phyloP scores from a whole-genome alignment of 2,888 invertebrate species.

The Thalpophila matura region DNA sequence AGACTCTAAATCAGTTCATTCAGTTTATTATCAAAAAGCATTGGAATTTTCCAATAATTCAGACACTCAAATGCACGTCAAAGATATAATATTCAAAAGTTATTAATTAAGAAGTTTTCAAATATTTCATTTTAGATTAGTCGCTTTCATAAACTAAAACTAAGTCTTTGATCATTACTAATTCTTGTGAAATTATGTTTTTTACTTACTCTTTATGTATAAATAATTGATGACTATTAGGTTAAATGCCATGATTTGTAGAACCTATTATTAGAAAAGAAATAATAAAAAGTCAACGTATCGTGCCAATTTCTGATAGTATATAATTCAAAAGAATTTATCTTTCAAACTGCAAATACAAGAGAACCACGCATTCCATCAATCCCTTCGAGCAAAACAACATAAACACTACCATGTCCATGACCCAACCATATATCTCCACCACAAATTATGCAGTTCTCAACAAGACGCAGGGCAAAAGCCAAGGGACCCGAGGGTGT shows the following conservation, averaged over 20 bases:
- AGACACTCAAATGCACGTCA: conserved; percentile 4
- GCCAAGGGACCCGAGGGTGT: conserved; percentile 35
- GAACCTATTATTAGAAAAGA: too few relatives aligned
- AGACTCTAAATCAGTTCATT: neutral
- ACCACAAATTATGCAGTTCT: conserved; percentile 42
- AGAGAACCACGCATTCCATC: neutral
- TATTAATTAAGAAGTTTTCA: neutral
- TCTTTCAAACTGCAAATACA: too few relatives aligned
- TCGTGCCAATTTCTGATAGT: too few relatives aligned
- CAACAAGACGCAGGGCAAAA: conserved; percentile 34
- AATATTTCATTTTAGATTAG: conserved; percentile 14
- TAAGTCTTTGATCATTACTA: conserved; percentile 12
- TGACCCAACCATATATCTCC: conserved; percentile 15
- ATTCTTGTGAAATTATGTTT: conserved; percentile 6
- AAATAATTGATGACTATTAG: neutral
- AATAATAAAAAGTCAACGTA: too few relatives aligned
- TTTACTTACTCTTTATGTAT: neutral
- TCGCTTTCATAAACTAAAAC: conserved; percentile 3
- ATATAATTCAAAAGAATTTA: too few relatives aligned
- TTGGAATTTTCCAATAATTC: neutral
- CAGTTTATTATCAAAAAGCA: neutral
- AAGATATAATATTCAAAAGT: conserved; percentile 10
- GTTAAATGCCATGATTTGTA: too few relatives aligned
- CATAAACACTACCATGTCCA: conserved; percentile 1
- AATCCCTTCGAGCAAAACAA: neutral